phyloP scores from a whole-genome alignment of 2,888 invertebrate species.

The Epistrophe grossulariae region DNA sequence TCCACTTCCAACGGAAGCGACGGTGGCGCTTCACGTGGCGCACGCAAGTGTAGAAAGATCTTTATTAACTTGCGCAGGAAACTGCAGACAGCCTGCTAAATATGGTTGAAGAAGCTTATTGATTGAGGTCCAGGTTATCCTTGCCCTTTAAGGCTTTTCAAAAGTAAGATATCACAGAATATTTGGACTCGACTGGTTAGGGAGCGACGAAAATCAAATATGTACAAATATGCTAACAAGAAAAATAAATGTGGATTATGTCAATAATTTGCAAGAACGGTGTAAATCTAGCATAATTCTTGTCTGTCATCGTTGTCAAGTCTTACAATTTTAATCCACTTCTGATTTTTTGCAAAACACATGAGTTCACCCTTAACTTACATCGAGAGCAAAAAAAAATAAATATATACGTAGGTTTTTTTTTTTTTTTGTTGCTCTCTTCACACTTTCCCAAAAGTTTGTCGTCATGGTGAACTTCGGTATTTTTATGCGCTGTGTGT shows the following conservation, averaged over 20 bases:
- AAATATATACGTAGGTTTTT: background rate
- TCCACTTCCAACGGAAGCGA: too few species aligned
- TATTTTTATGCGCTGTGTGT: constrained; percentile 13
- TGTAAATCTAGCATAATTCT: background rate
- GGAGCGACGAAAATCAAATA: too few species aligned
- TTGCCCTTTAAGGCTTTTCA: too few species aligned
- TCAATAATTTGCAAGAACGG: background rate
- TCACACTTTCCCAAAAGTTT: constrained; percentile 73
- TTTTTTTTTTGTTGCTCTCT: constrained; percentile 60
- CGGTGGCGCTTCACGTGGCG: too few species aligned
- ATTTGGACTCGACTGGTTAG: too few species aligned
- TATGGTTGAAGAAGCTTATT: too few species aligned
- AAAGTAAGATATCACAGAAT: too few species aligned
- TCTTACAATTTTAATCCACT: constrained; percentile 5
- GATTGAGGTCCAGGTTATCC: too few species aligned
- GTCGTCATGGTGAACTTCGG: constrained; percentile 50
- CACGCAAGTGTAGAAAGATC: too few species aligned
- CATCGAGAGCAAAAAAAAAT: background rate
- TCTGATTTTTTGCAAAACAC: constrained; percentile 28
- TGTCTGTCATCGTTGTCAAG: constrained; percentile 1
- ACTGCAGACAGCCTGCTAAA: too few species aligned
- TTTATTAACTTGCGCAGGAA: too few species aligned
- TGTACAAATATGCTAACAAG: too few species aligned
- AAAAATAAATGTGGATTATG: background rate
- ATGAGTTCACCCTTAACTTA: constrained; percentile 11